phyloP scores from a whole-genome alignment of 2,888 invertebrate genomes.

The Aquatica leii region DNA sequence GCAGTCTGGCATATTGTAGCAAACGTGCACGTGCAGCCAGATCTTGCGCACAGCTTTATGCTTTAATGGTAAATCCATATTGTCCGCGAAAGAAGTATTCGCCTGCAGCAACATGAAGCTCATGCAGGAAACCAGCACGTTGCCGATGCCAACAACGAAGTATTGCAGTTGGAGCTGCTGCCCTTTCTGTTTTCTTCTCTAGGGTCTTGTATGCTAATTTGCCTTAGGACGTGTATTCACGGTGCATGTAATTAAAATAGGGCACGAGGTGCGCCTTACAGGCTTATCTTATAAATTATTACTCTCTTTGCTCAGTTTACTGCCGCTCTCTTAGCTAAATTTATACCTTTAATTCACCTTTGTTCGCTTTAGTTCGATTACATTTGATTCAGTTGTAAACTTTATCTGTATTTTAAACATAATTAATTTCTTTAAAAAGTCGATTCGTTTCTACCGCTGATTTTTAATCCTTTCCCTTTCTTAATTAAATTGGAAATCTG shows the following conservation, averaged over 20 bases:
- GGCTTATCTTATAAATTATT: conserved; percentile 37
- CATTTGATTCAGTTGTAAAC: too few species aligned
- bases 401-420: too few species aligned
- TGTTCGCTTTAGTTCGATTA: background rate
- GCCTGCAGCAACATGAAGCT: conserved; percentile 20
- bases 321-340: conserved; percentile 18
- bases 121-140: conserved; percentile 12
- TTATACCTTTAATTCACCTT: conserved; percentile 15
- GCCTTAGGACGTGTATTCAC: conserved; percentile 32
- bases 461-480: too few species aligned
- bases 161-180: conserved; percentile 16
- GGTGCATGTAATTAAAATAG: conserved; percentile 40
- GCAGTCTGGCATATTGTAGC: conserved; percentile 37
- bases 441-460: too few species aligned
- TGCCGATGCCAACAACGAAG: conserved; percentile 15
- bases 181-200: conserved; percentile 19
- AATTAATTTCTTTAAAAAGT: too few species aligned
- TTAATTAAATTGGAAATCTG: too few species aligned
- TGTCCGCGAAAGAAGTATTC: conserved; percentile 26
- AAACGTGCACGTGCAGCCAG: conserved; percentile 50
- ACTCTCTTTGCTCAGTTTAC: conserved; percentile 23
- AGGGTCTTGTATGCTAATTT: conserved; percentile 27
- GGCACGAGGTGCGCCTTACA: conserved; percentile 31
- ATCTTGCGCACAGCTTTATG: conserved; percentile 48
- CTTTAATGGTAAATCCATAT: conserved; percentile 59